Evolutionary conservation across 2,888 invertebrate species (phyloP).

Genomic region (Diadromus collaris): DNA sequence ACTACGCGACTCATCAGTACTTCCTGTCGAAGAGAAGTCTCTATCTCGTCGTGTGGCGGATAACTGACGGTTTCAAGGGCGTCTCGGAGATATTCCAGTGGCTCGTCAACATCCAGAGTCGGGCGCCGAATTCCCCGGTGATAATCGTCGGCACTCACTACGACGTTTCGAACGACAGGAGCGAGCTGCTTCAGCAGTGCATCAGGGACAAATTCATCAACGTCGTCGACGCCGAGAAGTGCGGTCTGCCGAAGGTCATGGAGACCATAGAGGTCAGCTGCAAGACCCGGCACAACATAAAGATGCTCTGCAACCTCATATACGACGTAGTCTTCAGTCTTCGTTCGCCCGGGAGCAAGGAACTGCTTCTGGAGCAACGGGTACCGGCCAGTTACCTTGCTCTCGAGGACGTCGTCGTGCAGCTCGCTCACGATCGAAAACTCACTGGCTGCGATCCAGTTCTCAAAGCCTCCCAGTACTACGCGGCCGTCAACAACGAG

Average conservation of each 20-base stretch:
- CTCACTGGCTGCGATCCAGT: constrained; percentile 89
- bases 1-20: constrained; percentile 99
- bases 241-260: constrained; percentile 95
- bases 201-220: constrained; percentile 95
- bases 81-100: constrained; percentile 95
- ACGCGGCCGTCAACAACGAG: constrained; percentile 78
- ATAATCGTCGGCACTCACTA: constrained; percentile 98
- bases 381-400: constrained; percentile 98
- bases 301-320: constrained; percentile 93
- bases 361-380: constrained; percentile 94
- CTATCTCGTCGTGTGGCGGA: constrained; percentile 97
- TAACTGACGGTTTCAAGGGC: constrained; percentile 94
- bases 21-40: constrained; percentile 97
- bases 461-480: constrained; percentile 90
- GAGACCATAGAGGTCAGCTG: constrained; percentile 96
- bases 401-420: constrained; percentile 94
- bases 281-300: constrained; percentile 94
- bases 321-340: constrained; percentile 97
- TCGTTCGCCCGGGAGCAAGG: constrained; percentile 94
- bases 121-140: constrained; percentile 98
- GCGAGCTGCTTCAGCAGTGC: constrained; percentile 93
- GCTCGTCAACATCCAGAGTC: constrained; percentile 96
- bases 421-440: constrained; percentile 89
- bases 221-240: constrained; percentile 97
- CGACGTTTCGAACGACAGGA: constrained; percentile 89